Base-by-base conservation (phyloP, 1,140 invertebrate genomes). In the Euschistus heros region DNA sequence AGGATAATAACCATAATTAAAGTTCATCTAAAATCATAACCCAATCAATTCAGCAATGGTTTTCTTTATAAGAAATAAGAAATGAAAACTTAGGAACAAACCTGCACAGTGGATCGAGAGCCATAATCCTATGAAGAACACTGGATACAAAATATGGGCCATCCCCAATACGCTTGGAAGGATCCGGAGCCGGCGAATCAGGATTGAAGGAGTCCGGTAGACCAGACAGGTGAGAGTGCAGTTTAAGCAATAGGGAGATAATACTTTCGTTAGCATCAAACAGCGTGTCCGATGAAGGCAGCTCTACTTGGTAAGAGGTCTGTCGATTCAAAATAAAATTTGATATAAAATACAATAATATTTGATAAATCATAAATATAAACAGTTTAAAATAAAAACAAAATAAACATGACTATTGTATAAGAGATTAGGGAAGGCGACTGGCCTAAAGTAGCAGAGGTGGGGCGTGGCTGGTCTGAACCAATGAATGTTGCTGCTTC, bases 201-300 rank as follows among this genome's bases (percentile, higher is more conserved):
- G 79, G 79, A 70, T 80, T 80, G 71, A 84, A 95, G 68, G 88
- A 92, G 72, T 94, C 89, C 7, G 88, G 82, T 44, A 83, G 79
- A 5, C 88, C 89, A 0, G 88, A 89, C 15, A 97, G 76, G 74
- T 96, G 92, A 0, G 91, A 91, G 76, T 97, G 93, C n/a, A 97
- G 79, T 75, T 93, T 94, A 13, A 97, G 78, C 24, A 98, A 77
- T 44, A 97, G 77, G 0, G 92, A 93, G 68, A 97, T 85, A 62
- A 97, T 91, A 66, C 91, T 95, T 75, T 97, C 94, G 70, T 92
- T 89, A 18, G 91, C 80, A 64, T 83, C 65, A n/a, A 72, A 59
- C 0, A 44, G 60, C 15, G 61, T 64, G 15, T 69, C 69, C 0
- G 67, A 64, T 7, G 62, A 65, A n/a, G 68, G 64, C 24, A 67